phyloP scores from a whole-genome alignment of 2,113 vertebrate species.

The Pteropus alecto region DNA sequence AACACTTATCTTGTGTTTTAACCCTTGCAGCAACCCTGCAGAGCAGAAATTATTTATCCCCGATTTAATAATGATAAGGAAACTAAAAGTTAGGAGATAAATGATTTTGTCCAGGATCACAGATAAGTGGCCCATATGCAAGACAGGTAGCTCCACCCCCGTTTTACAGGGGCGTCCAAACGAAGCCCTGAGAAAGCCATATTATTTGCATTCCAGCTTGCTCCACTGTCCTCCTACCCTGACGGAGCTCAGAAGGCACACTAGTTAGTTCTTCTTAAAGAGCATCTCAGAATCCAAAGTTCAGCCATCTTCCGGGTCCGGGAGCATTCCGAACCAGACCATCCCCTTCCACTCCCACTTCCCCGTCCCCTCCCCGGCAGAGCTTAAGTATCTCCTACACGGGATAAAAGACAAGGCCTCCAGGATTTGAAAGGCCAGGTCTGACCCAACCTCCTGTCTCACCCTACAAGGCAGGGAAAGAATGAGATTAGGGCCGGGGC shows the following conservation, averaged over 20 bases:
- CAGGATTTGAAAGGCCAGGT: background rate
- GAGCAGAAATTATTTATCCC: background rate
- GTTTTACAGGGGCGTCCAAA: background rate
- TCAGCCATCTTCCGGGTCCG: background rate
- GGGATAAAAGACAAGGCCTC: background rate
- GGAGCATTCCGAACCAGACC: background rate
- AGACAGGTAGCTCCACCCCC: background rate
- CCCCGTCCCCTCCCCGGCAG: background rate
- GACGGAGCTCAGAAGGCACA: background rate
- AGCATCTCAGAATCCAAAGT: background rate
- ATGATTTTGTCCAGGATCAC: background rate
- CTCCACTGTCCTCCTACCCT: background rate
- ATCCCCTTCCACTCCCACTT: background rate
- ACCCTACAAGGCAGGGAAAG: background rate
- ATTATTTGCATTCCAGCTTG: background rate
- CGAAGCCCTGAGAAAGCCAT: background rate
- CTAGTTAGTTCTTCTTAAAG: background rate
- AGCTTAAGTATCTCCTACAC: background rate
- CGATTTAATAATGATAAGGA: background rate
- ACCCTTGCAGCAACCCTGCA: background rate
- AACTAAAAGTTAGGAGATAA: background rate
- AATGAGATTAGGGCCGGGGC: background rate
- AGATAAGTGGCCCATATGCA: background rate
- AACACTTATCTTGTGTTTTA: background rate
- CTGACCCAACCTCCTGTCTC: background rate